Conservation (phyloP, 2,888 invertebrate genomes). For the Hirtodrosophila trivittata region DNA sequence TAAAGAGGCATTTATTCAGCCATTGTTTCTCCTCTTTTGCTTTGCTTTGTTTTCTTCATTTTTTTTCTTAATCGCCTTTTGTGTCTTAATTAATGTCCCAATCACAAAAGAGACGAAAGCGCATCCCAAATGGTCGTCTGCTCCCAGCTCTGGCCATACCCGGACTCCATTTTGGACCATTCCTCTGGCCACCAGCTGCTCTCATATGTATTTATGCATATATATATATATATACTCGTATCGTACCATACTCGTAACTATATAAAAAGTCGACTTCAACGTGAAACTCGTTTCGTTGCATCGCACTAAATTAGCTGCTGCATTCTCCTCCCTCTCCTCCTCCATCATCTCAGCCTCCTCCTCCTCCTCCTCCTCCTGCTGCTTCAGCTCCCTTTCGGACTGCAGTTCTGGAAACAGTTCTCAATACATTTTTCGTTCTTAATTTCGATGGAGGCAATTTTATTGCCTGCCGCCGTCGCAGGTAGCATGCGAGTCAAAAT, state of each 20-base stretch:
- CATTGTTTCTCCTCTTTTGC: constrained; percentile 19
- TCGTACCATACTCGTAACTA: not conserved
- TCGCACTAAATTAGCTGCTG: constrained; percentile 74
- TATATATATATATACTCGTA: constrained; percentile 25
- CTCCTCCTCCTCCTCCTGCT: not conserved
- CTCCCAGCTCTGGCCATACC: constrained; percentile 28
- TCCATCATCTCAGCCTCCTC: not conserved
- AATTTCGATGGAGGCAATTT: constrained; percentile 78
- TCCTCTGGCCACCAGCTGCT: constrained; percentile 22
- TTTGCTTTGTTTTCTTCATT: not conserved
- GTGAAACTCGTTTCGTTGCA: constrained; percentile 72
- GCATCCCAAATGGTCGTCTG: constrained; percentile 21
- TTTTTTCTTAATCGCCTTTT: constrained; percentile 60
- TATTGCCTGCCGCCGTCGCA: constrained; percentile 70
- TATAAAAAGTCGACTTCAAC: not conserved
- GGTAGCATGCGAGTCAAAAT: constrained; percentile 60
- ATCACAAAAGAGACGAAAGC: constrained; percentile 43
- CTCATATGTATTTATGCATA: constrained; percentile 47
- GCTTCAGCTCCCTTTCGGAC: not conserved
- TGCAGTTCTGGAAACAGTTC: constrained; percentile 46
- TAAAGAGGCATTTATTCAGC: constrained; percentile 32
- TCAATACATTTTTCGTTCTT: constrained; percentile 77
- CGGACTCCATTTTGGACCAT: constrained; percentile 66
- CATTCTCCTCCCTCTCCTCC: constrained; percentile 20
- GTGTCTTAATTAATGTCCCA: constrained; percentile 78